Conservation (phyloP, 2,888 invertebrate species). For the Leptopterna dolabrata region DNA sequence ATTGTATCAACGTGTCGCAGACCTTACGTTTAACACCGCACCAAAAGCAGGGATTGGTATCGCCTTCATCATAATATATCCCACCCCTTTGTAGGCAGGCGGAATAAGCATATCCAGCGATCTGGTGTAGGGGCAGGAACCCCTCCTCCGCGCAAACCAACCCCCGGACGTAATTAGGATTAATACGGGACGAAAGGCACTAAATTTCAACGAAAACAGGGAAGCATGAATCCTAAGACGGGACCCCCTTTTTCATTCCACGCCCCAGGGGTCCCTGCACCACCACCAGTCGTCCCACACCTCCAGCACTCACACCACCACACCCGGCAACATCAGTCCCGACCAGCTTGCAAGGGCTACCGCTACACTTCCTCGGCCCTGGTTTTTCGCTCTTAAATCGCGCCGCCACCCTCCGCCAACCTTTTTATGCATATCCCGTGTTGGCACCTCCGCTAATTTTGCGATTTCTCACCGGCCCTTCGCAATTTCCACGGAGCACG, state of each 20-base stretch:
- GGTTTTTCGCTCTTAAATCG: conserved; percentile 3
- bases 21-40: too few species aligned
- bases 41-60: too few species aligned
- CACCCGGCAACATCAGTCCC: neutral
- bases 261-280: neutral
- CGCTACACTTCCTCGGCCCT: neutral
- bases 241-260: conserved; percentile 40
- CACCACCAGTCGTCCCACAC: neutral
- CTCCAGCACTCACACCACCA: too few species aligned
- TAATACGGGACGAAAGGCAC: conserved; percentile 47
- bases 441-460: conserved; percentile 3
- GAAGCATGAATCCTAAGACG: conserved; percentile 50
- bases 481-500: neutral
- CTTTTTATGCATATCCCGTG: neutral
- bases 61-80: too few species aligned
- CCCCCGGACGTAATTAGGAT: conserved; percentile 44
- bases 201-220: conserved; percentile 49
- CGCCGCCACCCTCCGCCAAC: neutral
- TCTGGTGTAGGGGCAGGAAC: neutral
- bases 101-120: neutral
- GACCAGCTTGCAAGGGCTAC: neutral
- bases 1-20: too few species aligned
- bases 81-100: neutral
- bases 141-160: neutral
- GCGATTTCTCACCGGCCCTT: neutral